Evolutionary conservation across 2,797 vertebrate species (phyloP).

Genomic region (Cercopithecus petaurista): DNA sequence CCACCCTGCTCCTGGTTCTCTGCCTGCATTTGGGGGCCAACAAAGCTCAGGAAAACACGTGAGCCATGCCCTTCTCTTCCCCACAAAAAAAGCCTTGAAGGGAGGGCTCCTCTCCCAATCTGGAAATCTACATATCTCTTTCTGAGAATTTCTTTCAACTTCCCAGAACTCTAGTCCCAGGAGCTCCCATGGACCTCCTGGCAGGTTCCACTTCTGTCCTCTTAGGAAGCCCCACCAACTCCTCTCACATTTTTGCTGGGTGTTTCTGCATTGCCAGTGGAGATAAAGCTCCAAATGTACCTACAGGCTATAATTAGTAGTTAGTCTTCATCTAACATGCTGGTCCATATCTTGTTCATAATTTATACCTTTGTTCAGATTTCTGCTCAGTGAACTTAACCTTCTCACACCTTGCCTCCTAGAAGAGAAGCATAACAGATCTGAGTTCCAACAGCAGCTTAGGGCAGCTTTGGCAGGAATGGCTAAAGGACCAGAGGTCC

Average conservation of each 20-base stretch:
- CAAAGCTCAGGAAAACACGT: conserved; percentile 17
- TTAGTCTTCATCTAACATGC: neutral
- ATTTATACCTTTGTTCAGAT: neutral
- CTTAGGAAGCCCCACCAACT: neutral
- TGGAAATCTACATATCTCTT: neutral
- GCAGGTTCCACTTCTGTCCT: neutral
- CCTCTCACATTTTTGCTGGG: neutral
- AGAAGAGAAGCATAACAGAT: neutral
- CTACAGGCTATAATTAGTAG: neutral
- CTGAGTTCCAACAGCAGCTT: neutral
- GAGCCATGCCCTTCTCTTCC: conserved; percentile 8
- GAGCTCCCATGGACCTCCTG: neutral
- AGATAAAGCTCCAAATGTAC: neutral
- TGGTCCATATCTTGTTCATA: neutral
- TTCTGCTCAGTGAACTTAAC: neutral
- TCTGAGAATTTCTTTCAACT: neutral
- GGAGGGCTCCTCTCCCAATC: neutral
- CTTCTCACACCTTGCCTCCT: neutral
- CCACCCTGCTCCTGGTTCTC: conserved; percentile 51
- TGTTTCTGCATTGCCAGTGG: neutral
- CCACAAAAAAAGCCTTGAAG: too few species aligned
- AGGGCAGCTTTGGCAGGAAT: neutral
- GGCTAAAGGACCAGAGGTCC: neutral
- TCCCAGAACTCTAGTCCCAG: neutral
- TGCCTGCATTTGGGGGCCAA: conserved; percentile 50